These are phyloP conservation scores for Microplitis manilae DNA, from an alignment of 2,888 invertebrate species.

Conservation along the genomic window DNA sequence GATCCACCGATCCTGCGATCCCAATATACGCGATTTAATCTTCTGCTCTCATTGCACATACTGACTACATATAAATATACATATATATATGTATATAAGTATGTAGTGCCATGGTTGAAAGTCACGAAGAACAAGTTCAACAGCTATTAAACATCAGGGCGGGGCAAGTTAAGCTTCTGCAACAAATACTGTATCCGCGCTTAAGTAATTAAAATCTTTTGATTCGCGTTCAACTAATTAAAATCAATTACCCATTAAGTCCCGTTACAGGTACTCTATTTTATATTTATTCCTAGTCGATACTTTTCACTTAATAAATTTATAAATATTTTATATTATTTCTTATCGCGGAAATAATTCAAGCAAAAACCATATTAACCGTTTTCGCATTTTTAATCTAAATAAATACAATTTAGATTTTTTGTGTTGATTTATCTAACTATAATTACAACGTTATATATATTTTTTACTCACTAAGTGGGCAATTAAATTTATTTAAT, in stretches of 20 bases:
- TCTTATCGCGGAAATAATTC: neutral
- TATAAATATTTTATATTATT: neutral
- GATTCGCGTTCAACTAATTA: slow-evolving; percentile 59
- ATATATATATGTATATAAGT: neutral
- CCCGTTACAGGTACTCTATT: slow-evolving; percentile 33
- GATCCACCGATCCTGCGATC: slow-evolving; percentile 36
- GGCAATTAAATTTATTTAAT: neutral
- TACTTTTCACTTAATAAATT: neutral
- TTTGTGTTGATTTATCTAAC: slow-evolving; percentile 7
- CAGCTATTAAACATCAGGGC: slow-evolving; percentile 52
- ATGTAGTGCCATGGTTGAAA: slow-evolving; percentile 24
- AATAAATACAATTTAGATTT: slow-evolving; percentile 5
- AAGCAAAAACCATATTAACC: slow-evolving; percentile 10
- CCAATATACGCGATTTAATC: slow-evolving; percentile 54
- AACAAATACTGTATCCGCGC: neutral
- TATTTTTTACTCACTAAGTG: slow-evolving; percentile 28
- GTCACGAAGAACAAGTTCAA: slow-evolving; percentile 46
- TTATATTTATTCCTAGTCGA: slow-evolving; percentile 24
- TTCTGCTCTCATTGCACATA: slow-evolving; percentile 36
- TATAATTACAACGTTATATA: neutral
- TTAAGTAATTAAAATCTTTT: slow-evolving; percentile 59
- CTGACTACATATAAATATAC: neutral
- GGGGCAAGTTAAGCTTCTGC: slow-evolving; percentile 50
- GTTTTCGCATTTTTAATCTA: slow-evolving; percentile 6
- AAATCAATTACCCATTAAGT: slow-evolving; percentile 57